A percentile compares a stretch with the other conserved stretches of the same genome.
phyloP scores from a whole-genome alignment of 1,140 invertebrate species.

The Patella vulgata region DNA sequence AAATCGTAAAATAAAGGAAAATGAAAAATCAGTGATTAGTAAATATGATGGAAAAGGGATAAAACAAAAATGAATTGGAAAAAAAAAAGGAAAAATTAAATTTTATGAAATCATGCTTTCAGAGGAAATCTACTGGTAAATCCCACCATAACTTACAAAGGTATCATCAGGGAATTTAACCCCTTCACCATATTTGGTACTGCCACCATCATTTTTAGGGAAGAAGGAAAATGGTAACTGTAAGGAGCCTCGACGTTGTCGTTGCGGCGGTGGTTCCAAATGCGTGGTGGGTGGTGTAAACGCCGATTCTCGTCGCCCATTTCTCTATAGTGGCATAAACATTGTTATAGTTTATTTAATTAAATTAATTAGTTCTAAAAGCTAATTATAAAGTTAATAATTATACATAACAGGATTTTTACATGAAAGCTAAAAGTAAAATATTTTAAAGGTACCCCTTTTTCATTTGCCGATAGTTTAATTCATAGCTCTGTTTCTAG shows the following conservation, averaged over 20 bases:
- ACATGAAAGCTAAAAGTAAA: too few relatives aligned
- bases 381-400: background rate
- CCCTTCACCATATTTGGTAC: constrained; percentile 14
- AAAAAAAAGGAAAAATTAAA: too few relatives aligned
- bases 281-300: constrained; percentile 17
- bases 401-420: too few relatives aligned
- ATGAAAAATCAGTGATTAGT: too few relatives aligned
- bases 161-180: constrained; percentile 29
- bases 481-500: too few relatives aligned
- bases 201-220: constrained; percentile 16
- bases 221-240: constrained; percentile 36
- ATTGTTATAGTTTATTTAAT: background rate
- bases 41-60: too few relatives aligned
- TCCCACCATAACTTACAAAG: constrained; percentile 43
- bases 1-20: too few relatives aligned
- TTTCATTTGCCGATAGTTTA: too few relatives aligned
- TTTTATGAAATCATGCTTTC: too few relatives aligned
- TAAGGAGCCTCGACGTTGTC: constrained; percentile 32
- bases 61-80: too few relatives aligned
- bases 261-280: constrained; percentile 28
- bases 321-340: constrained; percentile 20
- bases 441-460: too few relatives aligned
- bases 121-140: too few relatives aligned
- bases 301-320: constrained; percentile 29
- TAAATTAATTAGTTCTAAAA: background rate